Conservation (phyloP, 1,140 invertebrate genomes). For the Oscheius sp. region DNA sequence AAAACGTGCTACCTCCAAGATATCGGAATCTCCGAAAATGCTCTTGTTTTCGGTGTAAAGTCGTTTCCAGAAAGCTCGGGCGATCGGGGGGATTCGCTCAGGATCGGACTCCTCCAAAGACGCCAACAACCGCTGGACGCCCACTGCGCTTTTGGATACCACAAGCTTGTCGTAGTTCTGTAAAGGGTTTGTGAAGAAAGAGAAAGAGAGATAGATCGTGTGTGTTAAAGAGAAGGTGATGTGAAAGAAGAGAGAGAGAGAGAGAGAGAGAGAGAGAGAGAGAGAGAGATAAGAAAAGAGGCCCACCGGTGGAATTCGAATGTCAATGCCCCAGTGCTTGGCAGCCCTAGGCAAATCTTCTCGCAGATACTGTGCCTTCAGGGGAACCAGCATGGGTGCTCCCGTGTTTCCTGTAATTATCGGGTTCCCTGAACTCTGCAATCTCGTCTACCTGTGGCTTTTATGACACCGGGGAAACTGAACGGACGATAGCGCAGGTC, state of each 20-base stretch:
- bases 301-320: not conserved
- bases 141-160: not conserved
- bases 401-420: not conserved
- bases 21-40: not conserved
- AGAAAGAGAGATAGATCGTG: too few species aligned
- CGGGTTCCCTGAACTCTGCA: too few species aligned
- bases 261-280: too few species aligned
- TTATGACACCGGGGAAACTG: not conserved
- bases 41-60: not conserved
- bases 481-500: not conserved
- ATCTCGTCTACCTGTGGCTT: too few species aligned
- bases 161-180: not conserved
- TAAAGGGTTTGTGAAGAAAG: not conserved
- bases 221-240: too few species aligned
- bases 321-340: not conserved
- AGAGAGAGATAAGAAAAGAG: too few species aligned
- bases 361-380: not conserved
- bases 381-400: not conserved
- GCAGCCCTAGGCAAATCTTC: not conserved
- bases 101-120: not conserved
- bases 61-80: not conserved
- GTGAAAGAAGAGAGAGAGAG: too few species aligned
- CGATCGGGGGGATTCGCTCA: not conserved
- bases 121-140: not conserved
- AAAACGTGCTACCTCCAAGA: not conserved